Evolutionary conservation across 2,888 invertebrate species (phyloP).

Genomic region (Peribatodes rhomboidaria): DNA sequence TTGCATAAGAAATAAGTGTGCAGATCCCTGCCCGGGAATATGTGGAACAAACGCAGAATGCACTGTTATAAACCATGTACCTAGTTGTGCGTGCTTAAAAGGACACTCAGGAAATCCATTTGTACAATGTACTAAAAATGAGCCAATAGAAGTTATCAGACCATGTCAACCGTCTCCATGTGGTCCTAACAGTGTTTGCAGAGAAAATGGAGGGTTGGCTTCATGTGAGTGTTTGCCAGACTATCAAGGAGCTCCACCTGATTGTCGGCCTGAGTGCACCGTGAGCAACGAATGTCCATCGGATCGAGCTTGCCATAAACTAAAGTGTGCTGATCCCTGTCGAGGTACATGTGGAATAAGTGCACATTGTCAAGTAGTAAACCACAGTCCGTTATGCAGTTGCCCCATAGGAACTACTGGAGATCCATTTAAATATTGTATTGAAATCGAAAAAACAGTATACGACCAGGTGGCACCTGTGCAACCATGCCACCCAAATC

Average conservation of each 20-base stretch:
- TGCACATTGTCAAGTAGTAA: constrained; percentile 91
- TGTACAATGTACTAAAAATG: constrained; percentile 70
- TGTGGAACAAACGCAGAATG: constrained; percentile 95
- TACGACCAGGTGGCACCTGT: constrained; percentile 56
- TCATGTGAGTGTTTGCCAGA: constrained; percentile 91
- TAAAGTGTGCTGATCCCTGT: constrained; percentile 93
- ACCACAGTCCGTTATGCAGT: constrained; percentile 93
- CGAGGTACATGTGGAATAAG: constrained; percentile 90
- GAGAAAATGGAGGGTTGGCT: constrained; percentile 90
- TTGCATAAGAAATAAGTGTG: constrained; percentile 93
- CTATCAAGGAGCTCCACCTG: constrained; percentile 90
- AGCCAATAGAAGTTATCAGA: constrained; percentile 73
- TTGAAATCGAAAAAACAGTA: constrained; percentile 60
- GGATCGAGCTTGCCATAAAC: constrained; percentile 91
- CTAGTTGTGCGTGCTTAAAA: constrained; percentile 92
- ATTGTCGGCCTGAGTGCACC: constrained; percentile 92
- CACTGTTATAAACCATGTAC: constrained; percentile 93
- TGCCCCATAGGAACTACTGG: constrained; percentile 89
- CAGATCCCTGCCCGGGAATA: constrained; percentile 94
- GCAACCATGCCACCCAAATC: constrained; percentile 91
- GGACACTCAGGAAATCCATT: constrained; percentile 92
- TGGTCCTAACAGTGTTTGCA: constrained; percentile 92
- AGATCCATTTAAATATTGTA: constrained; percentile 88
- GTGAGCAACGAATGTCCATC: constrained; percentile 92
- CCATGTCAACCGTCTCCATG: constrained; percentile 92